Base-by-base conservation (phyloP, 92 coral and sea anemone genomes). In the Zoanthus gigantus region DNA sequence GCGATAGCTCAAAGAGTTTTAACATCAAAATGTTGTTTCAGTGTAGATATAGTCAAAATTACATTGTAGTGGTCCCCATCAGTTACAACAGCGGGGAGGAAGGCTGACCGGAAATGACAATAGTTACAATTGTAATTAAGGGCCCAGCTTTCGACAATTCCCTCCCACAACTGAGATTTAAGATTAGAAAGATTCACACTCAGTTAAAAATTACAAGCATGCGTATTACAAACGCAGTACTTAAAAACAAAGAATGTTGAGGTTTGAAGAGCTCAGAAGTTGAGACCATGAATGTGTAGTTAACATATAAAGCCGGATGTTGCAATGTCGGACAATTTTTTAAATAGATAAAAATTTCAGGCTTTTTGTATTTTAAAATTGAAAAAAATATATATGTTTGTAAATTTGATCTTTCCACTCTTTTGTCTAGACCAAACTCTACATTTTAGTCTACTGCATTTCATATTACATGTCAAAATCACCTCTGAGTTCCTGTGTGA, bases 61-160 rank as follows among this genome's bases (percentile, higher is more conserved):
- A 53, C 58, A 45, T 15, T 12, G 44, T 46, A 60, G 34, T 47
- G 85, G 67, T 53, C 66, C 42, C 13, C 9, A 31, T 66, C 58
- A 34, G 42, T 34, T 65, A 46, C 74, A 47, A 30, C 74, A 69
- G 72, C 12, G 7, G 72, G 73, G 28, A 81, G 45, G 17, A 34
- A 80, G 74, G 7, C 60, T 45, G 74, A 56, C 85, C 85, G 85
- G 85, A 81, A 81, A 66, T 66, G 31, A 66, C 58, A 14, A 81
- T 23, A n/a, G 85, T 66, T 65, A 66, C 85, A 81, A 52, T 52
- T 30, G 74, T 47, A 66, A 65, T 81, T 65, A 66, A 46, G 58
- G 66, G 60, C 61, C 75, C 30, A 7, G 50, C 61, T 46, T 46
- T 81, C 53, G 75, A 81, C 85, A 65, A 66, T 45, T 60, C 85